Base-by-base conservation (phyloP, 2,113 vertebrate species). In the human region DNA sequence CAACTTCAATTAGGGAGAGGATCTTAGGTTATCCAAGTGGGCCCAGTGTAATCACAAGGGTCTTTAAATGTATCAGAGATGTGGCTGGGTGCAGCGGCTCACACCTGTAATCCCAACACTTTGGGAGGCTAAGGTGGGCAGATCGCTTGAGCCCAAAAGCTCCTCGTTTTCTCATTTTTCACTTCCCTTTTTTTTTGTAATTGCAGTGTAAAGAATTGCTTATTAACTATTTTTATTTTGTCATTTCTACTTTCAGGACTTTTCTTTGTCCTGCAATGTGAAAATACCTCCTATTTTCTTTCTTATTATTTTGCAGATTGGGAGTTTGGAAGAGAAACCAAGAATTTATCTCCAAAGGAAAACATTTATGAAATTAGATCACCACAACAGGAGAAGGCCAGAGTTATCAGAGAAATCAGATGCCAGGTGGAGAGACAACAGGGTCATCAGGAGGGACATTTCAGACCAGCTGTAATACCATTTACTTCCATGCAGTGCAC, bases 261-360 rank as follows among this genome's bases (percentile, higher is more conserved):
- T 66, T 35, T 1, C n/a, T 79, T 75, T 93, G 52, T 87, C 70
- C 57, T 85, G 48, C 88, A 83, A 43, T 50, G 8, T 72, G 72
- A 93, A 90, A 89, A 89, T 85, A 80, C 14, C 14, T 25, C 14
- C 64, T 16, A 6, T 72, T 66, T 38, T 79, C 72, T 84, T 88
- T 97, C 59, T 92, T 48, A 11, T 92, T 93, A 27, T 66, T n/a
- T 93, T 96, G 57, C 92, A 97, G 97, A 82, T 57, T 89, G 57
- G 92, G 76, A 91, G 16, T 94, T 38, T 79, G 90, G 64, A 95
- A 94, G 50, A 94, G 45, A 89, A 91, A 85, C 16, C 52, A 95
- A 81, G 38, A 82, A 64, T 80, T 90, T 94, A 30, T 90, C 66
- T 81, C 23, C 40, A 93, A 79, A 95, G 40, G 80, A 93, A 6